phyloP scores from a whole-genome alignment of 2,888 invertebrate species.

The Dioctria rufipes region DNA sequence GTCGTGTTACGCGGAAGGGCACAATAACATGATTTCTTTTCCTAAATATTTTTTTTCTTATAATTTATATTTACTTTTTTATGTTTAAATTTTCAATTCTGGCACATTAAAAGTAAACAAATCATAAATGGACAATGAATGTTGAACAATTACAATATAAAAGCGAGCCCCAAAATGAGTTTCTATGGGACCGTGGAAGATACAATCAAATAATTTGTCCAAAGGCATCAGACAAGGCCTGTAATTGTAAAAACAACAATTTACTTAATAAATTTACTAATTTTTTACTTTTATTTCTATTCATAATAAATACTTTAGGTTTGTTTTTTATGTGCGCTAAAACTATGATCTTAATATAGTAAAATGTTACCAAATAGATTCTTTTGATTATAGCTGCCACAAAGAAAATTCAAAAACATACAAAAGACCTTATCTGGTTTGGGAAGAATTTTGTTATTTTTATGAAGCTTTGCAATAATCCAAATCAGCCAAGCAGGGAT shows the following conservation, averaged over 20 bases:
- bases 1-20: conserved; percentile 13
- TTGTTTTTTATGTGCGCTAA: too few relatives aligned
- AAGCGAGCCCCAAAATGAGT: conserved; percentile 34
- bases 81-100: conserved; percentile 13
- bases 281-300: too few relatives aligned
- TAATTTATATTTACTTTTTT: conserved; percentile 22
- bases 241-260: conserved; percentile 60
- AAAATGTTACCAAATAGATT: too few relatives aligned
- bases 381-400: too few relatives aligned
- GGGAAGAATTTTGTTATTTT: too few relatives aligned
- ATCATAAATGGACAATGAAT: conserved; percentile 40
- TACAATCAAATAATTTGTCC: conserved; percentile 50
- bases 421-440: too few relatives aligned
- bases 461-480: too few relatives aligned
- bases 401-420: too few relatives aligned
- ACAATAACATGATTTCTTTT: conserved; percentile 19
- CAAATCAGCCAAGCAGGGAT: too few relatives aligned
- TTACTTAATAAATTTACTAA: too few relatives aligned
- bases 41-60: conserved; percentile 33
- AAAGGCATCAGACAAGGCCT: conserved; percentile 72
- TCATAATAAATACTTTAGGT: too few relatives aligned
- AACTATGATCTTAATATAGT: too few relatives aligned
- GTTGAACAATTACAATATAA: conserved; percentile 43
- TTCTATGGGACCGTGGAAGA: conserved; percentile 44
- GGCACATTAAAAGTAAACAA: conserved; percentile 37